Evolutionary conservation across 2,888 invertebrate genomes (phyloP), one percentile per base, ranked within the genome.

Genomic region (Abrostola triplasia): DNA sequence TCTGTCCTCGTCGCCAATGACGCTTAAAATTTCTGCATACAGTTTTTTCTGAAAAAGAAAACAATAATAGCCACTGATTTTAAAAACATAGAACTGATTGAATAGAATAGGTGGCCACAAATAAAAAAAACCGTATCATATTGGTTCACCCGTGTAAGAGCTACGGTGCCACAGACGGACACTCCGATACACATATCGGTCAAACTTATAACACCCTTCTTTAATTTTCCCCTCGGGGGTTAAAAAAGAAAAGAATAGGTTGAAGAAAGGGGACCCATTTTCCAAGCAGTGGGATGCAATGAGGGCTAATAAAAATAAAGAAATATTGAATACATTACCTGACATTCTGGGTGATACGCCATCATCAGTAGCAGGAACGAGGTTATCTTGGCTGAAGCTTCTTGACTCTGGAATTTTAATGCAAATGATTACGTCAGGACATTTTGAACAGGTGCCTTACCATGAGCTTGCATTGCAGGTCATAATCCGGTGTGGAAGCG

Each of bases 331-430:
- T 10, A 37, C 9, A 36, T 82, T n/a, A 92, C 92, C 88, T 92
- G 92, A 75, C 85, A 90, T n/a, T 85, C 59, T 5, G 88, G 91
- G 74, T 93, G 89, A 63, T 84, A 92, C 0, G 93, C 93, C 90
- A 93, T 85, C 93, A 93, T 93, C 35, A 93, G 69, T 4, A 93
- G 60, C 5, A 90, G 1, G 59, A 79, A 88, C 0, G 92, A 90
- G 0, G 90, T 9, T 47, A 92, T 90, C 77, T 93, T 93, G 0
- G 91, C 93, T 4, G 92, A 79, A 0, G 93, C 90, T 76, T 93
- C 93, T 82, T 93, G 93, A 76, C 92, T 92, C 93, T 93, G 86
- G 69, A 92, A 67, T 38, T 52, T 24, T 0, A 52, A 64, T 50
- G 24, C 24, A 44, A 13, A 6, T 9, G 5, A n/a, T 5, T n/a